These are phyloP conservation scores for Girardinus metallicus DNA, from an alignment of 2,797 vertebrate species.

Conservation along the genomic window DNA sequence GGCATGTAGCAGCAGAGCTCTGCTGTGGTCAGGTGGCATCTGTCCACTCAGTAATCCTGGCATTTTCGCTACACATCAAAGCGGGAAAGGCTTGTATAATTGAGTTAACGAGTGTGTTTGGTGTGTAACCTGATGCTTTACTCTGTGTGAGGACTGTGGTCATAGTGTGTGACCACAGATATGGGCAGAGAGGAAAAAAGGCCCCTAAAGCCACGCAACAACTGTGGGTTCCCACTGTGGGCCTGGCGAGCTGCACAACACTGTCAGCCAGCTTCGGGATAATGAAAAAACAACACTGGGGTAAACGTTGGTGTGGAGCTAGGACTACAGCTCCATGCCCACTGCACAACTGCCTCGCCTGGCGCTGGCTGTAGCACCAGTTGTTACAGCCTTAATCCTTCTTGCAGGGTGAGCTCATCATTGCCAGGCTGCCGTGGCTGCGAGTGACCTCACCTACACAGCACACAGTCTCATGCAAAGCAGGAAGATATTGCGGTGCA, in stretches of 20 bases:
- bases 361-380: conserved; percentile 70
- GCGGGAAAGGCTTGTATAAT: conserved; percentile 68
- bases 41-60: conserved; percentile 67
- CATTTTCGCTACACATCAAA: conserved; percentile 71
- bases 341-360: conserved; percentile 62
- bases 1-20: conserved; percentile 58
- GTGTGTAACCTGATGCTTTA: conserved; percentile 67
- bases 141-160: conserved; percentile 50
- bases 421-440: conserved; percentile 59
- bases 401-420: conserved; percentile 76
- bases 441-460: conserved; percentile 62
- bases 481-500: conserved; percentile 20
- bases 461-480: conserved; percentile 44
- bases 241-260: conserved; percentile 48
- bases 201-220: conserved; percentile 66
- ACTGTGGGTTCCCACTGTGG: conserved; percentile 72
- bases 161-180: conserved; percentile 59
- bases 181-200: conserved; percentile 34
- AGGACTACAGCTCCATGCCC: conserved; percentile 42
- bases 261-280: conserved; percentile 51
- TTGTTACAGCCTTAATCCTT: conserved; percentile 77
- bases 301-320: conserved; percentile 55
- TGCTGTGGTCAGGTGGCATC: conserved; percentile 66
- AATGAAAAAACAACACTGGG: conserved; percentile 77
- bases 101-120: conserved; percentile 79